Evolutionary conservation across 2,888 invertebrate genomes (phyloP), one percentile per base, ranked within the genome.

Genomic region (Clostera curtula): DNA sequence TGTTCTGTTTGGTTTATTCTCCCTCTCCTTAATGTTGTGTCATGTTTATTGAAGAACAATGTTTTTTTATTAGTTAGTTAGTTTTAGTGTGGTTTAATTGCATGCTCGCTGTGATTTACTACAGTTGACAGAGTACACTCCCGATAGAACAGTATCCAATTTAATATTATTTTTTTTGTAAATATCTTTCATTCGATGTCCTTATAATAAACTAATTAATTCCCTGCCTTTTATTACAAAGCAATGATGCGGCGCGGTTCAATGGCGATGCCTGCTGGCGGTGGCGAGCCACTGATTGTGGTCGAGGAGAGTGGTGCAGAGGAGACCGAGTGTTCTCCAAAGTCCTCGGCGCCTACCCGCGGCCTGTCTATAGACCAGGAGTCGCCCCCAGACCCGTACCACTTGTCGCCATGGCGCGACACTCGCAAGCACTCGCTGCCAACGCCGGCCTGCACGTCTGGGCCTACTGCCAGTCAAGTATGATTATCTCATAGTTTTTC

Each of bases 391-490:
- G 93, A 93, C 70, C 93, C 93, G 0, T 93, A 92, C 75, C 85
- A 93, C 25, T 71, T 94, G 29, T 93, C 93, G 0, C 94, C 94
- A 3, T 93, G 91, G 89, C 85, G 92, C 11, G 92, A 92, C 49
- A 88, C 90, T 1, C 86, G 94, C 49, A 94, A 94, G 56, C 92
- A 93, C 55, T 94, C 93, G 12, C 74, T 94, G 49, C 94, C 94
- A 2, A 93, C 93, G 0, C 93, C 93, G 2, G 90, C 92, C 46
- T 94, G 93, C 53, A 91, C 92, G 12, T 90, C 92, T 30, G 94
- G 94, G 25, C 94, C 93, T 31, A 94, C 93, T 20, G 94, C 94
- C 19, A 93, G 93, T 46, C 93, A 94, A 86, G 93, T 93, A 8
- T 12, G 3, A 12, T 21, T 23, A 6, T 13, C 5, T 13, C 5